Evolutionary conservation across 1,140 invertebrate genomes (phyloP), one percentile per base, ranked within the genome.

Genomic region (Halyomorpha halys): DNA sequence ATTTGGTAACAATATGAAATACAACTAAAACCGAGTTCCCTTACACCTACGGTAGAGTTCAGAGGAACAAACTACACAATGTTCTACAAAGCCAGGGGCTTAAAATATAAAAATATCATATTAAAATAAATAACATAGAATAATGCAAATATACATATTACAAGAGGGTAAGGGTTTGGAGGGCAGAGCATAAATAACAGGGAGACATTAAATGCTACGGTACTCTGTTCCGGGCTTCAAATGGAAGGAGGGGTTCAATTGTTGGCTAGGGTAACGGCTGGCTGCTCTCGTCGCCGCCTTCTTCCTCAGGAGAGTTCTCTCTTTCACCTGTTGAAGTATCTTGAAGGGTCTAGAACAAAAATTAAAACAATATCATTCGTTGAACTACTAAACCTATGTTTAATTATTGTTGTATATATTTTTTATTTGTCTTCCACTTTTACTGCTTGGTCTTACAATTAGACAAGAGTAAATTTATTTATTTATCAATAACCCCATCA

Each of bases 251-350:
- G 34, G 34, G 34, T 39, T 39, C 4, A 39, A 8, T 39, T 39
- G 6, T 6, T 39, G 34, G 34, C 34, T 39, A 39, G 13, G 34
- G 34, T 39, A 39, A 39, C 34, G 11, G 34, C 13, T 39, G 34
- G 11, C 34, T 39, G 34, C 34, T 53, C 16, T 61, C 19, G 15
- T 34, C 23, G 13, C 34, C 23, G 13, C 34, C 66, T 13, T 34
- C 59, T 21, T 47, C 60, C 44, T 67, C 66, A 14, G 64, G 45
- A 19, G 63, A 21, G 44, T 39, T 74, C 13, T 72, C 73, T 23
- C 66, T 66, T 63, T 66, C 67, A 18, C 68, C 70, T 13, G 70
- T 68, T 63, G 69, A 44, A 21, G 67, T 65, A 64, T 68, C 67
- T 66, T 66, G 65, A 65, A 68, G 66, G 59, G 66, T 65, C 67